Evolutionary conservation across 2,113 vertebrate species (phyloP), one percentile per base, ranked within the genome.

Genomic region (Tympanuchus pallidicinctus): DNA sequence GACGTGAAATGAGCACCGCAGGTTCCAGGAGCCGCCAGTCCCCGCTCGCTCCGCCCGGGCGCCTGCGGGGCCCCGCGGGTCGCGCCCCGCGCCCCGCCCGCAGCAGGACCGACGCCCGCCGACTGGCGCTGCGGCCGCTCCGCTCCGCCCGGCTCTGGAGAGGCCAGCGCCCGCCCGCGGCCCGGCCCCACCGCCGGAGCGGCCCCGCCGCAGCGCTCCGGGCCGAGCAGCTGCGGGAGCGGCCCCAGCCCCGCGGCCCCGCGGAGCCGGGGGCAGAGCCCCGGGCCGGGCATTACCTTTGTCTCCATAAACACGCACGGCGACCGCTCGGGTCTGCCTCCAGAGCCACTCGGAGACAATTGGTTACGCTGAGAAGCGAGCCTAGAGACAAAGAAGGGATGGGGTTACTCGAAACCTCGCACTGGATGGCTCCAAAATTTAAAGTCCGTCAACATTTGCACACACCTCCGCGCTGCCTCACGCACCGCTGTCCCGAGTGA

Each of bases 1-100:
- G 90, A 97, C 69, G n/a, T 4, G 69, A 25, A 89, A 93, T 70
- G 96, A 40, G 64, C 95, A 56, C 95, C 93, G 97, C 95, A 94
- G 95, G 97, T 94, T 96, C 82, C 27, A 38, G 91, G 94, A 83
- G 82, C 93, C 79, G 94, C 92, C 93, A 11, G 80, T 8, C 54
- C 94, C 93, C 48, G 89, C 95, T 25, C 65, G 10, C 60, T 13
- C 43, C 28, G 40, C 81, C 36, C 71, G 77, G 73, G 76, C 40
- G 88, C 75, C 34, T 56, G 43, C 22, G 69, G 47, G 56, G 61
- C 43, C 42, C 43, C 74, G 43, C 56, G 57, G 24, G 52, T 52
- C 50, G 25, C 50, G 50, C 50, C 50, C 50, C 50, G 50, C 24
- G 50, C 50, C 50, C 50, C 50, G 48, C 48, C 47, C 47, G 57